A percentile compares a stretch with the other conserved stretches of the same genome.
phyloP scores from a whole-genome alignment of 2,888 invertebrate species.

The Acronicta aceris region DNA sequence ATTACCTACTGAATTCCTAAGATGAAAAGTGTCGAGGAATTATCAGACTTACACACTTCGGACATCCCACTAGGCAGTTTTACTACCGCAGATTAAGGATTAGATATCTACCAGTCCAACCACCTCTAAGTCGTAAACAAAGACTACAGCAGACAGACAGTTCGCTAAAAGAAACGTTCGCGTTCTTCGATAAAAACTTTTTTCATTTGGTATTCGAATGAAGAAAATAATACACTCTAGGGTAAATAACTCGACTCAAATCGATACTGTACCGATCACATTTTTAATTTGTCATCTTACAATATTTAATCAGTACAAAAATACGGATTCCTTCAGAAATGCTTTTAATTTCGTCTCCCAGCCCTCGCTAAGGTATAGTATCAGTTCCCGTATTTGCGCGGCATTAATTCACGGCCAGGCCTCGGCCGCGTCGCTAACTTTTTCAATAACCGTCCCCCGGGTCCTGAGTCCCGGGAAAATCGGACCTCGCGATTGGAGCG shows the following conservation, averaged over 20 bases:
- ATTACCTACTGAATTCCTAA: too few species aligned
- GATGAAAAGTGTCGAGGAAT: too few species aligned
- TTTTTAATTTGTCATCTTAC: slow-evolving; percentile 19
- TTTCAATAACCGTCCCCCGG: slow-evolving; percentile 73
- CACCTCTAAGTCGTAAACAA: too few species aligned
- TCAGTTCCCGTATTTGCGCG: slow-evolving; percentile 59
- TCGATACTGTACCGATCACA: slow-evolving; percentile 1
- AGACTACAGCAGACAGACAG: too few species aligned
- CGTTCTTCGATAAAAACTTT: too few species aligned
- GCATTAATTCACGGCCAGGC: slow-evolving; percentile 70
- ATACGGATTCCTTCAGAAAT: slow-evolving; percentile 31
- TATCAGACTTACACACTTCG: too few species aligned
- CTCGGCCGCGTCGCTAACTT: slow-evolving; percentile 64
- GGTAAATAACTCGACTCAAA: background rate
- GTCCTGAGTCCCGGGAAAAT: slow-evolving; percentile 54
- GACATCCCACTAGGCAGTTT: too few species aligned
- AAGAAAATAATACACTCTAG: too few species aligned
- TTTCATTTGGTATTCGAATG: too few species aligned
- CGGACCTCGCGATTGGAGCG: slow-evolving; percentile 53
- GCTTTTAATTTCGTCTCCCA: slow-evolving; percentile 38
- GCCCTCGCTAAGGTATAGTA: slow-evolving; percentile 31
- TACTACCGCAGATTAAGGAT: too few species aligned
- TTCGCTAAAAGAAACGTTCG: too few species aligned
- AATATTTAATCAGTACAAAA: slow-evolving; percentile 33
- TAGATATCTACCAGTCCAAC: too few species aligned